Conservation (phyloP, 1,140 invertebrate species). For the Cyclina sinensis region DNA sequence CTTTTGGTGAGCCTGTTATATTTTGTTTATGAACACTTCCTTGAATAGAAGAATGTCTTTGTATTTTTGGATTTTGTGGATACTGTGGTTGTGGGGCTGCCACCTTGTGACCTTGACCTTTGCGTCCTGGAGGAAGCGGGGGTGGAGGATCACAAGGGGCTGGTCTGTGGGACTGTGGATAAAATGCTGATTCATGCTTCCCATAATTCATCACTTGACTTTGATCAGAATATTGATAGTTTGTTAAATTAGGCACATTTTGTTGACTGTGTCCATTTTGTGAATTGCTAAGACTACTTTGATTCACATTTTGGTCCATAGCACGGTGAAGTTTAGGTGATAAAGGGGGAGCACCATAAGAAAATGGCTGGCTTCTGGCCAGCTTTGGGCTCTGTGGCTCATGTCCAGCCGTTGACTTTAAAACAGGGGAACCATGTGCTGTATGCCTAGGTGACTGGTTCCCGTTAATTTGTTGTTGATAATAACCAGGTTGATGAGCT, state of each 20-base stretch:
- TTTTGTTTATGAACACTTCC: background rate
- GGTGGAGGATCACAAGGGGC: slow-evolving; percentile 56
- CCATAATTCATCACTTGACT: slow-evolving; percentile 61
- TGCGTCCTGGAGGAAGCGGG: slow-evolving; percentile 15
- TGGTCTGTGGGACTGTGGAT: slow-evolving; percentile 50
- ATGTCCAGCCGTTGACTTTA: slow-evolving; percentile 41
- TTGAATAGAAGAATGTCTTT: slow-evolving; percentile 35
- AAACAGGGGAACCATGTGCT: slow-evolving; percentile 3
- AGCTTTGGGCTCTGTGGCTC: slow-evolving; percentile 29
- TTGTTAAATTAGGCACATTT: slow-evolving; percentile 32
- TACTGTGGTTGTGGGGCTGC: slow-evolving; percentile 20
- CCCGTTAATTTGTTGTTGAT: background rate
- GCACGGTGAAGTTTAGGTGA: slow-evolving; percentile 33
- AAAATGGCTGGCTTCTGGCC: slow-evolving; percentile 43
- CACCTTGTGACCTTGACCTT: slow-evolving; percentile 12
- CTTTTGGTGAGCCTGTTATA: background rate
- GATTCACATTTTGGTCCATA: background rate
- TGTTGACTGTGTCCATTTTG: slow-evolving; percentile 37
- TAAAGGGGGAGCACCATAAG: slow-evolving; percentile 47
- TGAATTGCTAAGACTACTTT: background rate
- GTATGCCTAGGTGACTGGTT: slow-evolving; percentile 57
- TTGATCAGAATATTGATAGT: slow-evolving; percentile 41
- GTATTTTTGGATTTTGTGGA: slow-evolving; percentile 46
- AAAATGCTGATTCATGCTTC: slow-evolving; percentile 62
- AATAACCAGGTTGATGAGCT: background rate